phyloP scores from a whole-genome alignment of 1,140 invertebrate species.

The Zaprionus ornatus region DNA sequence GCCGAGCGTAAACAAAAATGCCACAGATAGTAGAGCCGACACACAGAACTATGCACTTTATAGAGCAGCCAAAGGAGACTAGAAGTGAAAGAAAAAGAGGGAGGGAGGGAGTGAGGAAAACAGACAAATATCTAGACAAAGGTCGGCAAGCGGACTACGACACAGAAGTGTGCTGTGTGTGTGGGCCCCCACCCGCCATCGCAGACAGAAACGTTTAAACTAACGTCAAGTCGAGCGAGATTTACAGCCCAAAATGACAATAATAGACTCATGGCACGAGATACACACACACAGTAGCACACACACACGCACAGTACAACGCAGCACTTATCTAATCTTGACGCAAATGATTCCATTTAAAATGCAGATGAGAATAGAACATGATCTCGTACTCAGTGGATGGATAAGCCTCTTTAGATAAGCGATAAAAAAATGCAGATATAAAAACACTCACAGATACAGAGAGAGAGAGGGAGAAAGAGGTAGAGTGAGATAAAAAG shows the following conservation, averaged over 20 bases:
- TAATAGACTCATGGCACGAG: slow-evolving; percentile 35
- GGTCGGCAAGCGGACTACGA: slow-evolving; percentile 13
- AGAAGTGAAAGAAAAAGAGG: background rate
- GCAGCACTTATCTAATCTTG: slow-evolving; percentile 56
- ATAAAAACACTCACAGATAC: background rate
- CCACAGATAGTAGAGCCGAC: slow-evolving; percentile 46
- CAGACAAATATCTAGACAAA: slow-evolving; percentile 36
- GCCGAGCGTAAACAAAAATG: slow-evolving; percentile 67
- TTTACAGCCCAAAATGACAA: slow-evolving; percentile 11
- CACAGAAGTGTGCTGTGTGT: slow-evolving; percentile 1
- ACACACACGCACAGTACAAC: background rate
- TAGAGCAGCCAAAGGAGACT: background rate
- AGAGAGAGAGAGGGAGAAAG: background rate
- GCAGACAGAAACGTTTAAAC: slow-evolving; percentile 31
- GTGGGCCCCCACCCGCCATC: background rate
- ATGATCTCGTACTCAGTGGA: slow-evolving; percentile 39
- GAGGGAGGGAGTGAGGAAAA: background rate
- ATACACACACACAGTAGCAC: slow-evolving; percentile 2
- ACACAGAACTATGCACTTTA: slow-evolving; percentile 24
- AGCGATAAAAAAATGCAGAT: slow-evolving; percentile 1
- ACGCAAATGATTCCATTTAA: slow-evolving; percentile 32
- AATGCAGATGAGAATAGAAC: slow-evolving; percentile 48
- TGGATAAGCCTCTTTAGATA: slow-evolving; percentile 3
- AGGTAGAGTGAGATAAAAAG: slow-evolving; percentile 10
- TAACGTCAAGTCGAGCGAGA: slow-evolving; percentile 16